These are phyloP conservation scores for Eristalis pertinax DNA, from an alignment of 2,888 invertebrate genomes.

Conservation along the genomic window DNA sequence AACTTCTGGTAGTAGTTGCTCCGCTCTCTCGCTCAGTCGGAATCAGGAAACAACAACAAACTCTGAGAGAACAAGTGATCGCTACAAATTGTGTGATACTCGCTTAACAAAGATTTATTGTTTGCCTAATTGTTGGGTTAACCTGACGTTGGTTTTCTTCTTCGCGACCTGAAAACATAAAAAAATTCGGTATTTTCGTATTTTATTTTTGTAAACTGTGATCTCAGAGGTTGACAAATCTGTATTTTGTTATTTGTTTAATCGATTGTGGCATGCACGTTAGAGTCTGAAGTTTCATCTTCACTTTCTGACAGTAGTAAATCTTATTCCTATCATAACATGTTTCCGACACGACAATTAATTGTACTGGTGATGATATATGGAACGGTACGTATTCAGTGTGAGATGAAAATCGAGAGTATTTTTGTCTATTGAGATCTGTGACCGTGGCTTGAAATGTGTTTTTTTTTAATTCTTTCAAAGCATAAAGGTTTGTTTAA, in stretches of 20 bases:
- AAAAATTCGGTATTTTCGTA: background rate
- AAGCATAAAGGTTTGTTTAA: conserved; percentile 14
- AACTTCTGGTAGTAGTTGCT: conserved; percentile 5
- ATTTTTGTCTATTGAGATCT: background rate
- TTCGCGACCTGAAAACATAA: background rate
- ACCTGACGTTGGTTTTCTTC: conserved; percentile 24
- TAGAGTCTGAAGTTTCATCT: background rate
- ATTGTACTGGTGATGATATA: conserved; percentile 48
- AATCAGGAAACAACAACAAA: conserved; percentile 10
- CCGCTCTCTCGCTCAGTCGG: conserved; percentile 8
- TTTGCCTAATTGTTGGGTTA: background rate
- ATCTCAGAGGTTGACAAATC: background rate
- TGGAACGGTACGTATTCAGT: conserved; percentile 52
- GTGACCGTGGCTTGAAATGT: background rate
- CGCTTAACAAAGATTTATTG: conserved; percentile 12
- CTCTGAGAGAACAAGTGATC: conserved; percentile 15
- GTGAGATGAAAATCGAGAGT: background rate
- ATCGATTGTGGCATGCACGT: conserved; percentile 28
- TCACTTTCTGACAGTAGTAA: conserved; percentile 24
- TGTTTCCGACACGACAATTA: conserved; percentile 34
- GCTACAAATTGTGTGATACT: conserved; percentile 29
- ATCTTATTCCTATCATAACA: conserved; percentile 33
- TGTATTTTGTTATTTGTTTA: background rate
- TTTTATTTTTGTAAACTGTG: background rate
- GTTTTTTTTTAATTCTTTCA: background rate